Conservation (phyloP, 2,888 invertebrate species). For the Yponomeuta sedellus region DNA sequence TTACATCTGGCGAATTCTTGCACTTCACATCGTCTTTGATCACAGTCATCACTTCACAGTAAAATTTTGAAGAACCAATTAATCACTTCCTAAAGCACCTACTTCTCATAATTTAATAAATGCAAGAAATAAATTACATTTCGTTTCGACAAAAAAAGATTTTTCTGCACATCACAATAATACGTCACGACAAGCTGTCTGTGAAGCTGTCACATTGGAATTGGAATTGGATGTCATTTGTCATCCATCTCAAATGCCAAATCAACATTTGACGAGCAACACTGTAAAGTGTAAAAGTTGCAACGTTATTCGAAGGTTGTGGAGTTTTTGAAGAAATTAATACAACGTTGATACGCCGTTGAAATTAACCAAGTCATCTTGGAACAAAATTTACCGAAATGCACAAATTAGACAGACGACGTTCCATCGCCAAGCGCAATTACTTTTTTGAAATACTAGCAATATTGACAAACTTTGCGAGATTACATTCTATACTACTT, state of each 20-base stretch:
- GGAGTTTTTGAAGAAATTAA: background rate
- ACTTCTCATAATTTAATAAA: background rate
- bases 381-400: background rate
- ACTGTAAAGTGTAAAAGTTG: background rate
- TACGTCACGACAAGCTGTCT: background rate
- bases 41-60: conserved; percentile 61
- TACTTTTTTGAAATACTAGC: background rate
- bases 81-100: too few species aligned
- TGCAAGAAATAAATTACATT: background rate
- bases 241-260: background rate
- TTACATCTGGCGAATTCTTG: conserved; percentile 54
- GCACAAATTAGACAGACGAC: too few species aligned
- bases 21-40: conserved; percentile 65
- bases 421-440: background rate
- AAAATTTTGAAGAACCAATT: background rate
- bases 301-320: background rate
- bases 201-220: too few species aligned
- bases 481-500: background rate
- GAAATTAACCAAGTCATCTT: too few species aligned
- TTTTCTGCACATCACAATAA: background rate
- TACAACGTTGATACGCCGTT: background rate
- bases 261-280: background rate
- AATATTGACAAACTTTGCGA: background rate
- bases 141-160: background rate
- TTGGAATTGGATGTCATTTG: too few species aligned